Percentiles rank a stretch among this genome's conserved stretches.
Conservation (phyloP, 1,140 invertebrate genomes). For the Drosophila sp. region DNA sequence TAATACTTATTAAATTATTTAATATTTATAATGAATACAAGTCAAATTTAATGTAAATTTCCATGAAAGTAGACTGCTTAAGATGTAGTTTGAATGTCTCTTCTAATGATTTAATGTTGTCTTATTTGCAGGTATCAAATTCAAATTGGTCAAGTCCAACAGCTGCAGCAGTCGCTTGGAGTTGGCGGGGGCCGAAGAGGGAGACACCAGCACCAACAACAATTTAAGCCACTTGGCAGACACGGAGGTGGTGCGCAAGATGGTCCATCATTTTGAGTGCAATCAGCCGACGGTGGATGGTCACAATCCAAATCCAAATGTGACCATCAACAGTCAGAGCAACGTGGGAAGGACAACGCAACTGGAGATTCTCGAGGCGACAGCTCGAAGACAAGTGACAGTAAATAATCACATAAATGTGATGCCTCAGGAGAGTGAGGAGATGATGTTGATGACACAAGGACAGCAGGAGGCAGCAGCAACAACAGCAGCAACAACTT, state of each 20-base stretch:
- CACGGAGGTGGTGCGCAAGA: conserved; percentile 72
- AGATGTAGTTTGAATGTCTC: too few relatives aligned
- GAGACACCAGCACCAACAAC: conserved; percentile 77
- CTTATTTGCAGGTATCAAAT: conserved; percentile 87
- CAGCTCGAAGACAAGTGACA: conserved; percentile 64
- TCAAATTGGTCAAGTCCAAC: conserved; percentile 92
- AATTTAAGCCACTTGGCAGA: conserved; percentile 37
- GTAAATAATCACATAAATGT: conserved; percentile 84
- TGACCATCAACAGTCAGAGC: conserved; percentile 76
- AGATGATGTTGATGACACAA: conserved; percentile 25
- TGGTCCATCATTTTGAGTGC: conserved; percentile 80
- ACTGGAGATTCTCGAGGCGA: conserved; percentile 17
- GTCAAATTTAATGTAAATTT: too few relatives aligned
- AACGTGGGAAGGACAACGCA: conserved; percentile 3
- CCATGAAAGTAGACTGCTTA: too few relatives aligned
- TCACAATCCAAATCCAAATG: conserved; percentile 13
- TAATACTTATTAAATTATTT: too few relatives aligned
- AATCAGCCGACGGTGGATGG: conserved; percentile 39
- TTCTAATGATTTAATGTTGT: too few relatives aligned
- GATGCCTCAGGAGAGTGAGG: conserved; percentile 40
- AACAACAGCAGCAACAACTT: conserved; percentile 42
- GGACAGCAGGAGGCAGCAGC: conserved; percentile 27
- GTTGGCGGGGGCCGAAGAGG: conserved; percentile 87
- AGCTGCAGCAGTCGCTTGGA: conserved; percentile 93
- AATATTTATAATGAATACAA: too few relatives aligned